Evolutionary conservation across 2,113 vertebrate species (phyloP), one percentile per base, ranked within the genome.

Genomic region (Sitta europaea): DNA sequence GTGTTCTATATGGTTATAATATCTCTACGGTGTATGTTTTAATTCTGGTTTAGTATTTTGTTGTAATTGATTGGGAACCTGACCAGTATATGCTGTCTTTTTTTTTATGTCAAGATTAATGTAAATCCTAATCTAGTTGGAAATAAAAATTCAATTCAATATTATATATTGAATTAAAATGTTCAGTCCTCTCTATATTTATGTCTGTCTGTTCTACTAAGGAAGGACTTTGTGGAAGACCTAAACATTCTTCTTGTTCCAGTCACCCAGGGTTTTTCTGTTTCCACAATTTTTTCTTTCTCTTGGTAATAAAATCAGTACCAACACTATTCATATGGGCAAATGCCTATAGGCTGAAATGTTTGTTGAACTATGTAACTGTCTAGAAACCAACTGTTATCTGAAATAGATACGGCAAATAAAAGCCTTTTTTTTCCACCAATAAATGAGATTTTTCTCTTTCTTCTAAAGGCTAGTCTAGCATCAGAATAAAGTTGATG

Each of bases 371-470:
- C 29, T 43, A 18, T 22, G 4, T 17, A 70, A 71, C 33, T 77
- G 22, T 71, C 23, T 51, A 62, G 47, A 71, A 61, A 61, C 1
- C 5, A 35, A 33, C 16, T 63, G 88, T 45, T 13, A 47, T 27
- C 18, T 55, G 43, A 47, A 71, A 58, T 63, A 79, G 2, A 31
- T 75, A 50, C 62, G 55, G 20, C n/a, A 73, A 68, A 40, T 25
- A 42, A 48, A 57, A n/a, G 5, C 45, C 23, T 14, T 67, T 62
- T 75, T 85, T 42, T 31, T 3, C 4, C 12, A 79, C 6, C 2
- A 47, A 8, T 21, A 57, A 70, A 2, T n/a, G 6, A 1, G 0
- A 0, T 7, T 53, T 83, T 88, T 24, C 3, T 59, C 15, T 45
- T 72, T 45, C 22, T 31, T 66, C 12, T 43, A 47, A 63, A 35